phyloP scores from a whole-genome alignment of 2,797 vertebrate species.

The Spinus pinus region DNA sequence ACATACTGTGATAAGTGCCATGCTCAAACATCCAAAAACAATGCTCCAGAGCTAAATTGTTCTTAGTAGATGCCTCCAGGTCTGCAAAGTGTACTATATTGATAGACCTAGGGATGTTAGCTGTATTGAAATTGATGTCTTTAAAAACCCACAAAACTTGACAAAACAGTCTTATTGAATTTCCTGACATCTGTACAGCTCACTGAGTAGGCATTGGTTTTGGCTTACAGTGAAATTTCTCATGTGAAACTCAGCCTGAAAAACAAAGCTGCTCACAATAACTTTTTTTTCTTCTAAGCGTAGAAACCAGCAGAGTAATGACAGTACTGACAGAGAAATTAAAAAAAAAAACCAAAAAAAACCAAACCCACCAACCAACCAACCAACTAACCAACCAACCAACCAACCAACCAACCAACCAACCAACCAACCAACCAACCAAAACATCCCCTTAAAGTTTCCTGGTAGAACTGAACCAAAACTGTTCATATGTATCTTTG shows the following conservation, averaged over 20 bases:
- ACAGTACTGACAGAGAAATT: not conserved
- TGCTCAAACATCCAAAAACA: not conserved
- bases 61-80: not conserved
- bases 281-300: not conserved
- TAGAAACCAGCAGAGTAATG: not conserved
- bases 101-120: not conserved
- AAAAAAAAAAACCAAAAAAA: not conserved
- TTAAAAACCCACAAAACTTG: not conserved
- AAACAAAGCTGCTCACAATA: not conserved
- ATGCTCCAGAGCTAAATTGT: not conserved
- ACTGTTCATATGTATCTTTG: not conserved
- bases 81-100: not conserved
- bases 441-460: not conserved
- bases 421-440: no score
- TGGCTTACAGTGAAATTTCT: not conserved
- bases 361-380: accelerated
- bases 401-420: not conserved
- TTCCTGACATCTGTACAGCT: not conserved
- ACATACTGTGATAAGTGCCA: accelerated
- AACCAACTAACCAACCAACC: no score
- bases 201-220: not conserved
- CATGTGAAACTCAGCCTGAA: not conserved
- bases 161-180: not conserved
- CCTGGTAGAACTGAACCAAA: not conserved
- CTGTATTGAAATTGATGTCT: not conserved